A percentile compares a stretch with the other conserved stretches of the same genome.
These are phyloP conservation scores for Candoia aspera DNA, from an alignment of 2,113 vertebrate genomes.

Conservation along the genomic window DNA sequence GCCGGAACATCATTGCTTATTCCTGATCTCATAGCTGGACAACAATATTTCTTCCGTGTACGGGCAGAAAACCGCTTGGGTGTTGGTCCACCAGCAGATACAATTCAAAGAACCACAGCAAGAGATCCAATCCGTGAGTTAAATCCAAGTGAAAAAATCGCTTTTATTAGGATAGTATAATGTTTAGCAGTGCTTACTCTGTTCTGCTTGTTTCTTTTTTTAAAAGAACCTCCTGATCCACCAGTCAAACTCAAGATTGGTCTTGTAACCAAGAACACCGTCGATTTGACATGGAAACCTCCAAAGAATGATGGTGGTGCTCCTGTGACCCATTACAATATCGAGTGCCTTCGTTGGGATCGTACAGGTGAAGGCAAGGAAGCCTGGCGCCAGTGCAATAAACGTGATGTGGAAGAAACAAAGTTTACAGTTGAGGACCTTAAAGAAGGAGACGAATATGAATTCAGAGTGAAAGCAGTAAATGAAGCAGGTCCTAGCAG, in stretches of 20 bases:
- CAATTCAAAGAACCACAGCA: conserved; percentile 83
- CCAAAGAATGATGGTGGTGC: conserved; percentile 95
- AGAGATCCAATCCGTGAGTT: conserved; percentile 93
- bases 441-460: conserved; percentile 89
- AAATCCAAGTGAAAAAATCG: conserved; percentile 29
- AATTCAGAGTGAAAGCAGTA: conserved; percentile 93
- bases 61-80: conserved; percentile 94
- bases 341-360: conserved; percentile 94
- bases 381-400: conserved; percentile 93
- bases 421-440: conserved; percentile 94
- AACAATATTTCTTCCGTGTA: conserved; percentile 94
- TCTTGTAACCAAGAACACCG: conserved; percentile 85
- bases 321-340: conserved; percentile 94
- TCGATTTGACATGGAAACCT: conserved; percentile 91
- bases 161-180: conserved; percentile 17
- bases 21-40: conserved; percentile 86
- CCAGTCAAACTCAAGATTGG: conserved; percentile 91
- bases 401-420: conserved; percentile 90
- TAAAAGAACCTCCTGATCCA: conserved; percentile 92
- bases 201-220: conserved; percentile 50
- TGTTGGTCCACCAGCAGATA: conserved; percentile 81
- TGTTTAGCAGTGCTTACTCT: conserved; percentile 27
- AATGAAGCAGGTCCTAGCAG: conserved; percentile 91
- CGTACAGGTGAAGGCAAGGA: conserved; percentile 88
- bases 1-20: conserved; percentile 87